phyloP scores from a whole-genome alignment of 2,113 vertebrate genomes.

The Marmota monax region DNA sequence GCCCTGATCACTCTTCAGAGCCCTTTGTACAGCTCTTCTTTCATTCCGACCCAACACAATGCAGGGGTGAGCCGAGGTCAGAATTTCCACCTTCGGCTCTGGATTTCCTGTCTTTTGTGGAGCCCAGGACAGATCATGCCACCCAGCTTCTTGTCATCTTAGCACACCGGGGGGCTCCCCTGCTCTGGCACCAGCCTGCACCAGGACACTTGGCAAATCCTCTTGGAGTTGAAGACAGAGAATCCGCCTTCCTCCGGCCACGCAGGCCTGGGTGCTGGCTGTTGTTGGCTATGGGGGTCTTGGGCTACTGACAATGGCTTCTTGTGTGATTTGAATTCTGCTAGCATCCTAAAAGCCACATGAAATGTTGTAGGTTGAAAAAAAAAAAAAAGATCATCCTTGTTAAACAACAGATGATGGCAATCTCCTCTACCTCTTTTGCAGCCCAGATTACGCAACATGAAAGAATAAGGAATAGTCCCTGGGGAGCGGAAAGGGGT shows the following conservation, averaged over 20 bases:
- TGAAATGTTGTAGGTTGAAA: neutral
- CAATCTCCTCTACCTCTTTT: neutral
- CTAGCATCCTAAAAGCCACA: neutral
- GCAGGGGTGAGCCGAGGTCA: conserved; percentile 75
- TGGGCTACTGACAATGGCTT: neutral
- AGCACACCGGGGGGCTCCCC: conserved; percentile 22
- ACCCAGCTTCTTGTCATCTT: conserved; percentile 73
- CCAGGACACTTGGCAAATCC: conserved; percentile 3
- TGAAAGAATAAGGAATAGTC: neutral
- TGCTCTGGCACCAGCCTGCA: conserved; percentile 8
- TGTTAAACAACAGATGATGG: neutral
- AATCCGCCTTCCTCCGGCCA: neutral
- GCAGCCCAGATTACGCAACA: neutral
- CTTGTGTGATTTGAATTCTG: neutral
- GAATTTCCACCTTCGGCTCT: conserved; percentile 66
- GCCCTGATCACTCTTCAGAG: conserved; percentile 58
- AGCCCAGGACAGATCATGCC: conserved; percentile 62
- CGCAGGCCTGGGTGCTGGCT: neutral
- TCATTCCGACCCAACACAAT: conserved; percentile 52
- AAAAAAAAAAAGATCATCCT: neutral
- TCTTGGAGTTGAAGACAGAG: conserved; percentile 15
- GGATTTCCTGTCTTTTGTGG: conserved; percentile 78
- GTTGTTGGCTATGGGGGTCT: neutral
- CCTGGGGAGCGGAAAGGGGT: neutral
- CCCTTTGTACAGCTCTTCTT: conserved; percentile 50